Evolutionary conservation across 2,113 vertebrate species (phyloP), one percentile per base, ranked within the genome.

Genomic region (Percopsis transmontana): DNA sequence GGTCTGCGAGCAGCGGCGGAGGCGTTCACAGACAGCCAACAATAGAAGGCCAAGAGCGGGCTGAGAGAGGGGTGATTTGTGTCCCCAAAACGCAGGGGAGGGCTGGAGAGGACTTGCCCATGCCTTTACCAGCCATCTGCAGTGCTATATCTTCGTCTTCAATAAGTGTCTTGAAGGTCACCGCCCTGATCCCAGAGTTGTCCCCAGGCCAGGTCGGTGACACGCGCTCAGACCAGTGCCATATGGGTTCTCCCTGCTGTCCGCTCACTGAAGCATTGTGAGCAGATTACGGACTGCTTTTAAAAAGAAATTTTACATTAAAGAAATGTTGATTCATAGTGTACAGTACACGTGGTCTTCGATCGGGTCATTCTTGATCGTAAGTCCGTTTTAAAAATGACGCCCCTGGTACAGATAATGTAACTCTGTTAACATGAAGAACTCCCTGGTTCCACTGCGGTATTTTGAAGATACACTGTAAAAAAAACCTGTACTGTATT

Each of bases 61-160:
- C 14, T 13, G 59, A 19, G 55, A 39, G 38, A 5, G 10, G 18
- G 57, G 70, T 86, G 82, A 86, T 86, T 88, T 88, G 87, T 79
- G 84, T 80, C 59, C 68, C 73, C 23, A 0, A n/a, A 67, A 38
- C 66, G 76, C 60, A 14, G 58, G 45, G 58, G 66, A 44, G 66
- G 67, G 66, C 56, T 48, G 62, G 66, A 33, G 2, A 51, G 45
- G 62, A 45, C 44, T 60, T 57, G 18, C 15, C 50, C 53, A 39
- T 16, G 68, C 47, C 67, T 14, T 20, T 2, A 39, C 68, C 73
- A 42, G 69, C 82, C 86, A 80, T 85, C 78, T 83, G 84, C 77
- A 75, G 76, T 6, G 0, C 44, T n/a, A 51, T 44, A 56, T 55
- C 54, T 39, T 45, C 20, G 8, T 27, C 15, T 55, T 20, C 20